Percentiles rank a stretch among this genome's conserved stretches.
phyloP scores from a whole-genome alignment of 2,888 invertebrate genomes.

The Tillus elongatus region DNA sequence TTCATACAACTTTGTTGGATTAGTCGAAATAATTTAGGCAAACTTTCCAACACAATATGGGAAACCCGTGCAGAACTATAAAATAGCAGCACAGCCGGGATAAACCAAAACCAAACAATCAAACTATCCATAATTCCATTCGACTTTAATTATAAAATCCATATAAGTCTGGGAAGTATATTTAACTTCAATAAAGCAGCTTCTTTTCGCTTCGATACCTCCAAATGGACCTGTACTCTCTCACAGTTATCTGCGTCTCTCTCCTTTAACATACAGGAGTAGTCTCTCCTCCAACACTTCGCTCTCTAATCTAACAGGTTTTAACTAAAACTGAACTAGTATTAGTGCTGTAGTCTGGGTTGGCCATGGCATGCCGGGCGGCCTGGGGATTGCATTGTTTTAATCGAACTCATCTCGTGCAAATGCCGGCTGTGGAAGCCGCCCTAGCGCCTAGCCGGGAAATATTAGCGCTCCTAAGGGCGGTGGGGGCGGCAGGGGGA shows the following conservation, averaged over 20 bases:
- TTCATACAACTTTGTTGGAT: too few species aligned
- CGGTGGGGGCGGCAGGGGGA: slow-evolving; percentile 26
- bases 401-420: slow-evolving; percentile 44
- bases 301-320: too few species aligned
- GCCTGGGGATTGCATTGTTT: slow-evolving; percentile 40
- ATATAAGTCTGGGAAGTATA: slow-evolving; percentile 25
- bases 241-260: neutral
- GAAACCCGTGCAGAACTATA: too few species aligned
- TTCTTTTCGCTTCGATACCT: neutral
- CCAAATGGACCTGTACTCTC: neutral
- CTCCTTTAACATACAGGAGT: neutral
- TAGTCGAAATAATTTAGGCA: too few species aligned
- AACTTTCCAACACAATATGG: too few species aligned
- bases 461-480: slow-evolving; percentile 43
- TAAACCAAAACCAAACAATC: too few species aligned
- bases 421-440: slow-evolving; percentile 39
- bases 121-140: too few species aligned
- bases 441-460: slow-evolving; percentile 31
- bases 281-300: too few species aligned
- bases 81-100: too few species aligned
- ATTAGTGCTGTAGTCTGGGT: neutral
- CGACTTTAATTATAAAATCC: too few species aligned
- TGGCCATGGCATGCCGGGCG: too few species aligned
- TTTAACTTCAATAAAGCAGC: neutral
- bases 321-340: too few species aligned